A percentile compares a stretch with the other conserved stretches of the same genome.
Evolutionary conservation across 2,113 vertebrate genomes (phyloP).

Genomic region (Mustelus asterias): DNA sequence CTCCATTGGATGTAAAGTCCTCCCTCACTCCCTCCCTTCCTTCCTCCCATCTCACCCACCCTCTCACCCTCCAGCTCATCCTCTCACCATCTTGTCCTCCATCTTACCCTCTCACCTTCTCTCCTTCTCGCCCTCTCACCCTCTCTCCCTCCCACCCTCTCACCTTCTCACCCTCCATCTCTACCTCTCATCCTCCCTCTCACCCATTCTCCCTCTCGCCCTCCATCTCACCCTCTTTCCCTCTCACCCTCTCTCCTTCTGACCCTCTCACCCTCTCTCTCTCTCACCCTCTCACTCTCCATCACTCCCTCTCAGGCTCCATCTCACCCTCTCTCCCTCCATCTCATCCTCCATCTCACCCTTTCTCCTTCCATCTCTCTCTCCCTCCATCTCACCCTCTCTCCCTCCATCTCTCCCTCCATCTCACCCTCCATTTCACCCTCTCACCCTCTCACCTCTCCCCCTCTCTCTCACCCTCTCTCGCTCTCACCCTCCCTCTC

Average conservation of each 20-base stretch:
- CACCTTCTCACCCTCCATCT: too few relatives aligned
- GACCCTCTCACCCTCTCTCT: too few relatives aligned
- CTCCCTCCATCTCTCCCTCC: slow-evolving; percentile 2
- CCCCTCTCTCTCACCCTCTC: not conserved
- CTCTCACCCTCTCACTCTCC: too few relatives aligned
- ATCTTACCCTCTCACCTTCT: not conserved
- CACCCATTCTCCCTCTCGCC: too few relatives aligned
- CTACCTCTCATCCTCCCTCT: too few relatives aligned
- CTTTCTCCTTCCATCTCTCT: too few relatives aligned
- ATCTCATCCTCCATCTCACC: too few relatives aligned
- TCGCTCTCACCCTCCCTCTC: too few relatives aligned
- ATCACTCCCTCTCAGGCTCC: too few relatives aligned
- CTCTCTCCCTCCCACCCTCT: not conserved
- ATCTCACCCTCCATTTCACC: not conserved
- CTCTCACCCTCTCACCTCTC: not conserved
- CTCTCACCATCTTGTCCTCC: not conserved
- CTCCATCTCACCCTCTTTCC: too few relatives aligned
- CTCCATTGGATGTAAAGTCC: not conserved
- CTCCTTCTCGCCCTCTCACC: not conserved
- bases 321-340: too few relatives aligned
- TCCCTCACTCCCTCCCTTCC: slow-evolving; percentile 13
- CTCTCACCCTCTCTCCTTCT: not conserved
- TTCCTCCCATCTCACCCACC: not conserved
- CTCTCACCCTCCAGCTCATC: not conserved
- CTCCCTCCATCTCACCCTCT: too few relatives aligned